A percentile compares a stretch with the other conserved stretches of the same genome.
Evolutionary conservation across 2,113 vertebrate genomes (phyloP).

Genomic region (Paraplagusia blochii): DNA sequence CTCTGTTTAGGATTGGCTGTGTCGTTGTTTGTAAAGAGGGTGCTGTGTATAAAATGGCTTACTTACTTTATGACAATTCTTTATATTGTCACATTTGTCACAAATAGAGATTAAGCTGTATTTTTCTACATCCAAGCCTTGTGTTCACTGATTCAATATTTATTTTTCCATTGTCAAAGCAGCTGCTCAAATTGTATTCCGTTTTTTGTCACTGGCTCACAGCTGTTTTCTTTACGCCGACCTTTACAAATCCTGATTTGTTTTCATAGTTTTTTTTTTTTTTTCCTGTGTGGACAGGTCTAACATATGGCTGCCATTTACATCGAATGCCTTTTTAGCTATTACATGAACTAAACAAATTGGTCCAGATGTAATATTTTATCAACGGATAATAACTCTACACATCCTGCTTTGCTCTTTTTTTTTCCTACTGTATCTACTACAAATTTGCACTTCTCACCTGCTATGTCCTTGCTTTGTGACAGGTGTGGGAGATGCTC

Average conservation of each 20-base stretch:
- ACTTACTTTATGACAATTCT: too few species aligned
- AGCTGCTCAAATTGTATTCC: constrained; percentile 33
- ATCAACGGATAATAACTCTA: constrained; percentile 13
- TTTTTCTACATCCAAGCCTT: not conserved
- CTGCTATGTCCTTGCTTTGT: not conserved
- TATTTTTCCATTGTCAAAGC: constrained; percentile 53
- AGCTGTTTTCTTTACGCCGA: constrained; percentile 60
- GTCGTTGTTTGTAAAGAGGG: too few species aligned
- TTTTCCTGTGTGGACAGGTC: constrained; percentile 45
- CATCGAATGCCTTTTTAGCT: constrained; percentile 35
- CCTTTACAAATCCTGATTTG: constrained; percentile 60
- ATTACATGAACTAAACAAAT: constrained; percentile 20
- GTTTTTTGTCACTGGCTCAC: constrained; percentile 17
- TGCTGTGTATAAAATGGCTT: too few species aligned
- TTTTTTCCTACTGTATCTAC: constrained; percentile 13
- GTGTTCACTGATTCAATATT: not conserved
- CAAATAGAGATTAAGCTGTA: too few species aligned
- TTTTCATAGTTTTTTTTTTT: constrained; percentile 23
- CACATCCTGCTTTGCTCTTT: constrained; percentile 21
- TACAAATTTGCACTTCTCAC: constrained; percentile 11
- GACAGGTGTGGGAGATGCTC: constrained; percentile 89
- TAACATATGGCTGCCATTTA: constrained; percentile 51
- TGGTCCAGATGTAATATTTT: constrained; percentile 30
- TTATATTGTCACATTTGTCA: too few species aligned
- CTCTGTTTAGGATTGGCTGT: too few species aligned